Base-by-base conservation (phyloP, 2,797 vertebrate species). In the Podargus strigoides region DNA sequence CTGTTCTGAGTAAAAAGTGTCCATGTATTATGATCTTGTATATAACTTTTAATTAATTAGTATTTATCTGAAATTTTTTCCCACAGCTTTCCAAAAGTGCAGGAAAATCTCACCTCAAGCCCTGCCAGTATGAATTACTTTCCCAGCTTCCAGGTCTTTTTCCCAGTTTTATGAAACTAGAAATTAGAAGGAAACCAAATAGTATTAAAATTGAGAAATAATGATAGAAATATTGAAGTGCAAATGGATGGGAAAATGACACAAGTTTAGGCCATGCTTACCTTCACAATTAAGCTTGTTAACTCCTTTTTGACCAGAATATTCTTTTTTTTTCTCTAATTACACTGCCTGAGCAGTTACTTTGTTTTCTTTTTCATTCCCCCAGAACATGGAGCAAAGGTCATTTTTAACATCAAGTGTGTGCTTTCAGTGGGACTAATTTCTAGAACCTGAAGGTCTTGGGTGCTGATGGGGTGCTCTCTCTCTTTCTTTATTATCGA, bases 361-460 rank as follows among this genome's bases (percentile, higher is more conserved):
- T 81, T 84, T 86, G 19, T 39, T 92, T 90, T 78, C 22, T 55
- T 93, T 83, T 77, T 60, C 50, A 63, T 75, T 84, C 16, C 8
- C 34, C n/a, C 14, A 42, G 27, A 92, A 56, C 55, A 59, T 1
- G 3, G n/a, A 84, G 41, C 34, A 96, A 59, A 87, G 59, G 63
- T 86, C 18, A 58, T 67, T 88, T 87, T 86, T 84, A 78, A 73
- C 27, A 84, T 42, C 44, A 76, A 76, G 19, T 93, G 9, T 28
- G n/a, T 50, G 10, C 50, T 95, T 95, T 73, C 89, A 88, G 14
- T 59, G 82, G 92, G 79, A 93, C 37, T 59, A 93, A 26, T 94
- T 96, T 94, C 80, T 76, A 69, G 53, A 81, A 89, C 46, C 32
- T 42, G 42, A 66, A 59, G 23, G 6, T 8, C 44, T 50, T 84